Evolutionary conservation across 2,797 vertebrate genomes (phyloP), one percentile per base, ranked within the genome.

Genomic region (Parauchenoglanis punctatus): DNA sequence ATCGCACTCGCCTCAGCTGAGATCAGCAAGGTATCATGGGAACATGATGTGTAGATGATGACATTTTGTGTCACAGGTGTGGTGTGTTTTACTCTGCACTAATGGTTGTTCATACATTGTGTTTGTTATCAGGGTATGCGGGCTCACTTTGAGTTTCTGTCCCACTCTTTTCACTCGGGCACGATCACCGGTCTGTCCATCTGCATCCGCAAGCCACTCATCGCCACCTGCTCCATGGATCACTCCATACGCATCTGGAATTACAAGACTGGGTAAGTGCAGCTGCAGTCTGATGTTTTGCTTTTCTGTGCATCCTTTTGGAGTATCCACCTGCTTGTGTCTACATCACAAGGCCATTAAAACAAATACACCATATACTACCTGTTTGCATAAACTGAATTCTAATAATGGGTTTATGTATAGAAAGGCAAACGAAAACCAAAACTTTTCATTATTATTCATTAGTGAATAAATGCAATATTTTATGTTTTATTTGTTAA

Each of bases 181-280:
- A 86, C 94, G 3, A 94, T 99, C 92, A 98, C 97, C 0, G 97
- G 98, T 67, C 95, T 99, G 90, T 96, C 97, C 31, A 85, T 95
- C 91, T 99, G 98, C 90, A 90, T 96, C 86, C 96, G 97, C 87
- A 99, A 99, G 91, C 97, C 98, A 1, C 93, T 99, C 35, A 92
- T 97, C 70, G 98, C 97, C 91, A 99, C 97, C 78, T 96, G 97
- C 92, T 99, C 98, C 40, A 88, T 97, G 92, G 98, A 99, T 93
- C 95, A 91, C 91, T 98, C 98, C 10, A 91, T 99, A 49, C 97
- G 96, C 91, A 96, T 99, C 93, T 99, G 98, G 98, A 99, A 99
- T 94, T 99, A 97, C 0, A 96, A 97, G 87, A 96, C 90, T 0
- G 99, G 97, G 98, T 99, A 97, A 94, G 94, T 88, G 52, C 31